Evolutionary conservation across 2,888 invertebrate species (phyloP).

Genomic region (Thymelicus acteon): DNA sequence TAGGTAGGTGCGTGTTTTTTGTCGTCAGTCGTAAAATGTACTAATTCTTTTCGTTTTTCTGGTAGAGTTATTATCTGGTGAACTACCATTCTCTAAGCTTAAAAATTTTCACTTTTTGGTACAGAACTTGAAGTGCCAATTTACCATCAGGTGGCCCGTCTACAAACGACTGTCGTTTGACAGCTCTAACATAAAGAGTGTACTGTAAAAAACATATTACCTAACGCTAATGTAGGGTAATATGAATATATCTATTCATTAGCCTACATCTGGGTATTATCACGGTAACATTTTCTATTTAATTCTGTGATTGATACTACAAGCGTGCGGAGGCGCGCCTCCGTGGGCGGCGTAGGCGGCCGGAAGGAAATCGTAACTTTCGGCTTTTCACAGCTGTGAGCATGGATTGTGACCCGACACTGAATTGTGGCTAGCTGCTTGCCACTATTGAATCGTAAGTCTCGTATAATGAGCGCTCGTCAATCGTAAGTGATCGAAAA

Average conservation of each 20-base stretch:
- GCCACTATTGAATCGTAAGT: neutral
- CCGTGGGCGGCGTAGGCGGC: slow-evolving; percentile 71
- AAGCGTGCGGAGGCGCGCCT: slow-evolving; percentile 54
- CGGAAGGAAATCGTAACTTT: slow-evolving; percentile 77
- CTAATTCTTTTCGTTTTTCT: no score
- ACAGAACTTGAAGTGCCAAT: no score
- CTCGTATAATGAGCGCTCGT: slow-evolving; percentile 1
- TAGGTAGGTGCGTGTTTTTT: no score
- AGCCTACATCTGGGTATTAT: slow-evolving; percentile 48
- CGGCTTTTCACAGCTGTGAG: slow-evolving; percentile 54
- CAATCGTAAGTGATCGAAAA: neutral
- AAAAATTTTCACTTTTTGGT: no score
- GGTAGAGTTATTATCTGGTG: no score
- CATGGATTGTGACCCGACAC: slow-evolving; percentile 19
- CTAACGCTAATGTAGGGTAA: slow-evolving; percentile 37
- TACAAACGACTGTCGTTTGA: no score
- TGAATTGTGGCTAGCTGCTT: neutral
- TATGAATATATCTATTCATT: slow-evolving; percentile 32
- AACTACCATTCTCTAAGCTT: no score
- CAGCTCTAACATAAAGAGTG: neutral
- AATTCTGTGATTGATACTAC: slow-evolving; percentile 69
- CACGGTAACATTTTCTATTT: slow-evolving; percentile 65
- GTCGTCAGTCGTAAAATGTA: no score
- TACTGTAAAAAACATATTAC: neutral
- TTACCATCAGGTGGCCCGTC: no score